Evolutionary conservation across 2,113 vertebrate species (phyloP), one percentile per base, ranked within the genome.

Genomic region (Mesocricetus auratus): DNA sequence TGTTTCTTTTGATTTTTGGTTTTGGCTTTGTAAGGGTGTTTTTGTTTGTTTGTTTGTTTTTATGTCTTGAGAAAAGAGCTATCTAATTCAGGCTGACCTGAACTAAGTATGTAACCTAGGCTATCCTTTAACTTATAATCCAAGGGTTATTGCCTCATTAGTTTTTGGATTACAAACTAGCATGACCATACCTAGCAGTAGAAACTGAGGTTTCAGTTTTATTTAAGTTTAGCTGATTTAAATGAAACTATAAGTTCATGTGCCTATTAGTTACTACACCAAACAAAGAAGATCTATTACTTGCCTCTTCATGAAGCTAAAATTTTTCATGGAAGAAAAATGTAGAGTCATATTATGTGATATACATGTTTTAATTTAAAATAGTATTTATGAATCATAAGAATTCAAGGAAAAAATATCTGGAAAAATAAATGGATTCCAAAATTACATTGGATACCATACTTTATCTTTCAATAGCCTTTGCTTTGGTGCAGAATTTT

Each of bases 321-420:
- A 95, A 39, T 60, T 90, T 10, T 2, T 79, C 75, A 97, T 2
- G 89, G 83, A 94, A 86, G 64, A 33, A 98, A 91, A 12, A 24
- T 93, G 26, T 77, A 11, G 50, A 33, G 60, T 62, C n/a, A 88
- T 66, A n/a, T 22, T 39, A 69, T 66, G 42, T 17, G 15, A 7
- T 45, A 5, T 73, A 58, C 7, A 79, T 39, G 19, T 47, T 29
- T 36, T 36, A 39, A 22, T 62, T 89, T 93, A 66, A 94, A 78
- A 71, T 39, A 78, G 47, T 8, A 45, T 12, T 42, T 56, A 4
- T 4, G 62, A 75, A 77, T 39, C 24, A 58, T 60, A 88, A 77
- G 12, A 69, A 71, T 3, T 75, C 8, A 69, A 71, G 31, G 26
- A 94, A 83, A 71, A 89, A 91, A 81, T 82, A 31, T 22, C 75